phyloP scores from a whole-genome alignment of 2,888 invertebrate species.

The Parasteatoda lunata region DNA sequence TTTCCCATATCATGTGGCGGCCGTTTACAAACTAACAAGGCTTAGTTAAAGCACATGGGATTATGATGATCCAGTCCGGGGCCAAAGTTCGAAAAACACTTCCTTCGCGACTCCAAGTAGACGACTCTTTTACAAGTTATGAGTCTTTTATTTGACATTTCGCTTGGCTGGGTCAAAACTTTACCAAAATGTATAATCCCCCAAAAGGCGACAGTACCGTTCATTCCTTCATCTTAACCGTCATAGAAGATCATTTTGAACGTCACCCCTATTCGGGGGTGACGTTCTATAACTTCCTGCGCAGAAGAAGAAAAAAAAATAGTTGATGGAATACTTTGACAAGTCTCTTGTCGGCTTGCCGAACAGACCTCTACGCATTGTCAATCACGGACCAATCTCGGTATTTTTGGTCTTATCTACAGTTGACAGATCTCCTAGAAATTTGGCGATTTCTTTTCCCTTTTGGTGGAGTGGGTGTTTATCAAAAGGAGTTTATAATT shows the following conservation, averaged over 20 bases:
- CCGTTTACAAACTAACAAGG: background rate
- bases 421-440: slow-evolving; percentile 53
- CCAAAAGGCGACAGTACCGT: slow-evolving; percentile 19
- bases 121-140: slow-evolving; percentile 37
- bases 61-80: slow-evolving; percentile 26
- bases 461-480: slow-evolving; percentile 40
- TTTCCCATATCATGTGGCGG: too few species aligned
- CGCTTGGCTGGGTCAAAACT: slow-evolving; percentile 26
- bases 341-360: slow-evolving; percentile 24
- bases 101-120: slow-evolving; percentile 4
- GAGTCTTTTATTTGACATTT: slow-evolving; percentile 55
- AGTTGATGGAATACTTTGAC: slow-evolving; percentile 39
- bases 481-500: slow-evolving; percentile 51
- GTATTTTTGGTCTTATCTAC: slow-evolving; percentile 35
- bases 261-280: background rate
- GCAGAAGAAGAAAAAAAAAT: background rate
- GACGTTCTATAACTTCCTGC: background rate
- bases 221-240: slow-evolving; percentile 4
- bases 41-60: slow-evolving; percentile 9
- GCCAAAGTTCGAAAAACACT: slow-evolving; percentile 46
- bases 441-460: slow-evolving; percentile 1
- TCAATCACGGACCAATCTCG: slow-evolving; percentile 50
- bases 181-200: background rate
- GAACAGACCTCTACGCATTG: slow-evolving; percentile 32
- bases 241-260: background rate